Percentiles rank a stretch among this genome's conserved stretches.
Evolutionary conservation across 2,113 vertebrate species (phyloP).

Genomic region (Pelusios castaneus): DNA sequence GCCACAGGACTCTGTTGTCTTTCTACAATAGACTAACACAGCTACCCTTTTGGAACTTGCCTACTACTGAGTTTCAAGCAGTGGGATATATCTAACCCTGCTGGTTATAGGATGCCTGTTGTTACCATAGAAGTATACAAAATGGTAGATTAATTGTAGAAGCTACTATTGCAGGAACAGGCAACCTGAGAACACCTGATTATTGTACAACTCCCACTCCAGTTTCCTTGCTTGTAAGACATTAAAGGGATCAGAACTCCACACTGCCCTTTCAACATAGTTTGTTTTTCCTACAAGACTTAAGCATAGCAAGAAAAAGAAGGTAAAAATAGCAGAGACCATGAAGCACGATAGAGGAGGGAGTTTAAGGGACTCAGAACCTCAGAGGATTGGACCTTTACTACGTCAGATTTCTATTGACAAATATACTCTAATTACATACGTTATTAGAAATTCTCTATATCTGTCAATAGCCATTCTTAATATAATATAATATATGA

Average conservation of each 20-base stretch:
- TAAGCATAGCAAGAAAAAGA: conserved; percentile 17
- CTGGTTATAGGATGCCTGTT: neutral
- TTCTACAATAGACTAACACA: too few species aligned
- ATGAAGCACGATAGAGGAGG: neutral
- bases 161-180: neutral
- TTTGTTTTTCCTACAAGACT: neutral
- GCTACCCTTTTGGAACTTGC: too few species aligned
- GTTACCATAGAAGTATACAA: conserved; percentile 27
- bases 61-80: too few species aligned
- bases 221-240: neutral
- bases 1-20: too few species aligned
- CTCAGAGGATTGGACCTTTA: too few species aligned
- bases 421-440: too few species aligned
- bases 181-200: neutral
- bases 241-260: neutral
- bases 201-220: neutral
- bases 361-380: too few species aligned
- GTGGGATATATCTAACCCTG: neutral
- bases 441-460: too few species aligned
- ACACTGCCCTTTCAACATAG: neutral
- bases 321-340: neutral
- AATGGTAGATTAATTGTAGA: neutral
- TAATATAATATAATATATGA: too few species aligned
- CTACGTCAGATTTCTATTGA: too few species aligned
- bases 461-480: too few species aligned